Evolutionary conservation across 2,888 invertebrate species (phyloP).

Genomic region (Encarsia formosa): DNA sequence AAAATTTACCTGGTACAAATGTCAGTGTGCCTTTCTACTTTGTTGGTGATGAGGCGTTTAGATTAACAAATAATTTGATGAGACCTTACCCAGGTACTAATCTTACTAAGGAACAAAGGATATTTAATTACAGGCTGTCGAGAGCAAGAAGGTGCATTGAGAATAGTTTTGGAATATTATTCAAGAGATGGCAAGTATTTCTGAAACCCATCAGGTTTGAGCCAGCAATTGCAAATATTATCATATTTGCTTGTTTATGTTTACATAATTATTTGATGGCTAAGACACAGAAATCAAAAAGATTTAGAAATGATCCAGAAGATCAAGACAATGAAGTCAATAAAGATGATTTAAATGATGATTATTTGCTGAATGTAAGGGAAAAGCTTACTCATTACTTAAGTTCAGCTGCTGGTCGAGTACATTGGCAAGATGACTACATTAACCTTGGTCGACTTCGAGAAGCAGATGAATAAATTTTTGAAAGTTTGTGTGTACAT

Average conservation of each 20-base stretch:
- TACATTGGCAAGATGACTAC: neutral
- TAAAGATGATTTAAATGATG: neutral
- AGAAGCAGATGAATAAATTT: too few relatives aligned
- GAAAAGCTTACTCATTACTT: neutral
- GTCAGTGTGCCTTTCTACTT: constrained; percentile 9
- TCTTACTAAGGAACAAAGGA: neutral
- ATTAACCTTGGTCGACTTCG: neutral
- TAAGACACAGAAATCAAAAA: neutral
- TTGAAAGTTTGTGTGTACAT: too few relatives aligned
- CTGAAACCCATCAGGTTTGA: constrained; percentile 12
- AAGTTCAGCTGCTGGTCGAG: neutral
- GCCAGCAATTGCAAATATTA: constrained; percentile 10
- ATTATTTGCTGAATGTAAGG: neutral
- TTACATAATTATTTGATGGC: constrained; percentile 18
- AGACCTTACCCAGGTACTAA: constrained; percentile 2
- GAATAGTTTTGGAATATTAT: constrained; percentile 5
- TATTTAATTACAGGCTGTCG: neutral
- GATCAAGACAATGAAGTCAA: neutral
- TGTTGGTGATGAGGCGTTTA: constrained; percentile 16
- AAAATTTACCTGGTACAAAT: constrained; percentile 18
- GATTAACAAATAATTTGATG: constrained; percentile 13
- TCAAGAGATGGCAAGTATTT: neutral
- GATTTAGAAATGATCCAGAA: neutral
- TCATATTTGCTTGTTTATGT: constrained; percentile 13
- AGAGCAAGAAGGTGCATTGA: constrained; percentile 20